Percentiles rank a stretch among this genome's conserved stretches.
Conservation (phyloP, 2,797 vertebrate genomes). For the Chrosomus eos region DNA sequence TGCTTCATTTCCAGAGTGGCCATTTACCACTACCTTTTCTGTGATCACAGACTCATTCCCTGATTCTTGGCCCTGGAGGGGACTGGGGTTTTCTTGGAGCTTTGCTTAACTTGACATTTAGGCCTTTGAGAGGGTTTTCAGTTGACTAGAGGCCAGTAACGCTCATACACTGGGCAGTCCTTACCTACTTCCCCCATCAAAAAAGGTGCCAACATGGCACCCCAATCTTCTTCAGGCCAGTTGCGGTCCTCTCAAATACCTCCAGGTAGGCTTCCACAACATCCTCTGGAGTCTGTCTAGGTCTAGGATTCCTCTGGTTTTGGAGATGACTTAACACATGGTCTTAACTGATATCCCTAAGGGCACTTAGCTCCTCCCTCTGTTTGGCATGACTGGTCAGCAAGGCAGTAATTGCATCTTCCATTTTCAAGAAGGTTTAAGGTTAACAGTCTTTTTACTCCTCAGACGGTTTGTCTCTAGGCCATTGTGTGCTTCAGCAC, state of each 20-base stretch:
- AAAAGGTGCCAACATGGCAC: not conserved
- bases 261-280: not conserved
- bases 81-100: too few species aligned
- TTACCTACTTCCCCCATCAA: too few species aligned
- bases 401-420: too few species aligned
- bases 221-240: not conserved
- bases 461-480: too few species aligned
- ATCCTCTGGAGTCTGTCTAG: not conserved
- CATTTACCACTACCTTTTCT: not conserved
- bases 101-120: too few species aligned
- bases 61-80: not conserved
- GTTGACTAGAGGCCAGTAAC: too few species aligned
- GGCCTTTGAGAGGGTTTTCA: too few species aligned
- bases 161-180: too few species aligned
- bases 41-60: not conserved
- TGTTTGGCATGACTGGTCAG: too few species aligned
- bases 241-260: not conserved
- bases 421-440: too few species aligned
- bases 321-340: not conserved
- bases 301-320: not conserved
- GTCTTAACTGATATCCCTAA: not conserved
- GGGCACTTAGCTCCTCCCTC: not conserved
- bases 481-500: too few species aligned
- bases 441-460: too few species aligned
- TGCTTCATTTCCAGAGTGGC: not conserved